Conservation (phyloP, 2,888 invertebrate species). For the Leptinotarsa peninsularis region DNA sequence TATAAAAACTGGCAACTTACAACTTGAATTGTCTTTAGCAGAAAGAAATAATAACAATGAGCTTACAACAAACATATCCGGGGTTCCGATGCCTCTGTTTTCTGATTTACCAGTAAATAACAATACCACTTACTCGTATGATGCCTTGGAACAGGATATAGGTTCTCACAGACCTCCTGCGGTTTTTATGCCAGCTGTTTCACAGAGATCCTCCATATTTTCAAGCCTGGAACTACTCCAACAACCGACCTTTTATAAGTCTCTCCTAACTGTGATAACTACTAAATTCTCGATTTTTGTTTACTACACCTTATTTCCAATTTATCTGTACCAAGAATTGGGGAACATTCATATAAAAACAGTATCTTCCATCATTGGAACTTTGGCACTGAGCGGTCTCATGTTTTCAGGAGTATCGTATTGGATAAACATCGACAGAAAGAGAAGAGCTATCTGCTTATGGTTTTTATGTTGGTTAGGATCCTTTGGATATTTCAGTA, state of each 20-base stretch:
- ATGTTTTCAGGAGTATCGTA: slow-evolving; percentile 55
- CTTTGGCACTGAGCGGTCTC: slow-evolving; percentile 54
- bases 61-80: slow-evolving; percentile 39
- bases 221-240: slow-evolving; percentile 53
- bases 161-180: slow-evolving; percentile 26
- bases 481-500: slow-evolving; percentile 71
- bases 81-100: slow-evolving; percentile 69
- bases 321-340: slow-evolving; percentile 65
- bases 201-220: slow-evolving; percentile 31
- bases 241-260: slow-evolving; percentile 69
- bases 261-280: slow-evolving; percentile 69
- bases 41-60: slow-evolving; percentile 42
- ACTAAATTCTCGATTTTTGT: slow-evolving; percentile 70
- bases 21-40: slow-evolving; percentile 50
- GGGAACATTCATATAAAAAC: slow-evolving; percentile 53
- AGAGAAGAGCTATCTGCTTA: slow-evolving; percentile 57
- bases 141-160: slow-evolving; percentile 49
- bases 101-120: slow-evolving; percentile 70
- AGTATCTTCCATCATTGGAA: slow-evolving; percentile 56
- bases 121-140: slow-evolving; percentile 62
- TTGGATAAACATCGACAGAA: slow-evolving; percentile 58
- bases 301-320: slow-evolving; percentile 70
- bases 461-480: slow-evolving; percentile 68
- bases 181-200: slow-evolving; percentile 57
- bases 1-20: slow-evolving; percentile 44